These are phyloP conservation scores for Rattus rattus DNA, from an alignment of 2,113 vertebrate genomes.

Conservation along the genomic window DNA sequence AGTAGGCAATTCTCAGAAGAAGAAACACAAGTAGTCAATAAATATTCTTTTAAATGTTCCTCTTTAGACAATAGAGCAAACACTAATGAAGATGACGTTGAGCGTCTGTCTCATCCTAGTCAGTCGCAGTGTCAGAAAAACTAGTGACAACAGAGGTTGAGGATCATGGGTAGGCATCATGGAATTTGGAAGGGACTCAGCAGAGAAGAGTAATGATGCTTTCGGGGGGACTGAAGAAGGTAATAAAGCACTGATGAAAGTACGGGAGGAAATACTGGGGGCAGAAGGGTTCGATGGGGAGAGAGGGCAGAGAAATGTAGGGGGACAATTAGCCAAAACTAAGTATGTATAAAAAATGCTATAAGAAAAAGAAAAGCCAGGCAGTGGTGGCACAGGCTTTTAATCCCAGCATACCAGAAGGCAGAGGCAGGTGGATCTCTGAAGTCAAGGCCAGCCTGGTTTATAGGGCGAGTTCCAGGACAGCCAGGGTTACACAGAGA, in stretches of 20 bases:
- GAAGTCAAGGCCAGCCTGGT: not conserved
- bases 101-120: not conserved
- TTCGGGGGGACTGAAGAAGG: not conserved
- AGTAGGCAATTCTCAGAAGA: not conserved
- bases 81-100: not conserved
- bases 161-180: not conserved
- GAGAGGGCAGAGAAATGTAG: not conserved
- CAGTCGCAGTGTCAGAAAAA: not conserved
- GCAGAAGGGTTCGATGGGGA: not conserved
- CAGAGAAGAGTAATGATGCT: not conserved
- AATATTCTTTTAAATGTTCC: not conserved
- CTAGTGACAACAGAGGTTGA: not conserved
- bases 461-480: not conserved
- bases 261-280: not conserved
- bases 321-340: not conserved
- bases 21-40: not conserved
- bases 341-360: not conserved
- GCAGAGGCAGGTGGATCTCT: not conserved
- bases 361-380: not conserved
- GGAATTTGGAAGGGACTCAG: not conserved
- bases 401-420: not conserved
- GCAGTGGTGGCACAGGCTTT: not conserved
- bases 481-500: not conserved
- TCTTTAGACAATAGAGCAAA: not conserved
- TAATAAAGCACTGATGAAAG: not conserved